Base-by-base conservation (phyloP, 2,797 vertebrate species). In the Spinus olivaceus region DNA sequence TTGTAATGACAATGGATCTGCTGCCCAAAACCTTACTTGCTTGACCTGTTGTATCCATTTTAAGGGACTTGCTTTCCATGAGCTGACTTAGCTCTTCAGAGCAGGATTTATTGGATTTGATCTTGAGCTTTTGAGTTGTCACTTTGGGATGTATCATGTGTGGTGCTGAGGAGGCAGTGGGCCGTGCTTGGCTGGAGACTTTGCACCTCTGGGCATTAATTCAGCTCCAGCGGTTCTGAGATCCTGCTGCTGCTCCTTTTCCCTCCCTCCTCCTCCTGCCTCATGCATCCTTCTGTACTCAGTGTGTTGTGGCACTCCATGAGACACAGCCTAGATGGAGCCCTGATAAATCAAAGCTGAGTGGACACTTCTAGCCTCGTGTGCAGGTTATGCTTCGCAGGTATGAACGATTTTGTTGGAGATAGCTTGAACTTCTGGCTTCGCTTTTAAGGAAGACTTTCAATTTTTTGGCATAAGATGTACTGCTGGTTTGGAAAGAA, bases 51-150 rank as follows among this genome's bases (percentile, higher is more conserved):
- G n/a, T 78, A 90, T 90, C 59, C 2, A 2, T 81, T 80, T 81
- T 54, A 72, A 50, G 69, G n/a, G 28, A 59, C 27, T 51, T 41
- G 33, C 23, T 53, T 19, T 69, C 85, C 49, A 25, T 42, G 59
- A 84, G 60, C 35, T 81, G 77, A 63, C 66, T 79, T 66, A 53
- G 21, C 64, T 92, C 33, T 57, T 94, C 47, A 60, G 74, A 81
- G 30, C 3, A 81, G 73, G 32, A 66, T 88, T 81, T 93, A 81
- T 86, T 92, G 35, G 80, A 76, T 94, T 95, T 91, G 92, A 86
- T 88, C 44, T 76, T 86, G 86, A 93, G 83, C 77, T 94, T 92
- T 94, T 65, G 80, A 86, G 76, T 32, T 88, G 88, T 90, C 87
- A 83, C 61, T 83, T 81, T 41, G 49, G 77, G 59, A 56, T 51